A percentile compares a stretch with the other conserved stretches of the same genome.
Evolutionary conservation across 2,797 vertebrate genomes (phyloP).

Genomic region (Molossus molossus): DNA sequence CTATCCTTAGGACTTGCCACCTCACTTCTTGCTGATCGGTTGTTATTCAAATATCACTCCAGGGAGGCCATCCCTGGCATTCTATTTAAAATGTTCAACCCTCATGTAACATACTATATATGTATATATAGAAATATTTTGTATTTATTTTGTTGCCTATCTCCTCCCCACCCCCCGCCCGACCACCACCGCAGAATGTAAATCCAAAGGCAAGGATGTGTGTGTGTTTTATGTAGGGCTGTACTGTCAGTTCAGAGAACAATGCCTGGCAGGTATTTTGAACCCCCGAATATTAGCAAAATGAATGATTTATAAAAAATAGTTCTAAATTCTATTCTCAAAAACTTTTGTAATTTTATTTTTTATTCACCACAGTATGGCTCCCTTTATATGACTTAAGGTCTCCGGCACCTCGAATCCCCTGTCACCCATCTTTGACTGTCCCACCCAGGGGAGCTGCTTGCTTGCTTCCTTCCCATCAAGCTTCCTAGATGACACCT

Average conservation of each 20-base stretch:
- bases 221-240: neutral
- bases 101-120: neutral
- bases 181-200: neutral
- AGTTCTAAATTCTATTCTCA: neutral
- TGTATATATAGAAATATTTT: too few relatives aligned
- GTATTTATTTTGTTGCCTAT: neutral
- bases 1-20: neutral
- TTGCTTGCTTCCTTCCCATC: neutral
- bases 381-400: rapidly evolving
- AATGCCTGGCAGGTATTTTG: too few relatives aligned
- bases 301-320: neutral
- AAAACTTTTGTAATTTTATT: neutral
- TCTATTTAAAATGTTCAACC: neutral
- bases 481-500: neutral
- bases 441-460: too few relatives aligned
- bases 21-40: neutral
- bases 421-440: too few relatives aligned
- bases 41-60: neutral
- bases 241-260: neutral
- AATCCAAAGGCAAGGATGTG: neutral
- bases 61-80: neutral
- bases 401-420: neutral
- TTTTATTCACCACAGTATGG: rapidly evolving
- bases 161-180: neutral
- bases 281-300: neutral